Percentiles rank a stretch among this genome's conserved stretches.
These are phyloP conservation scores for Tyrophagus putrescentiae DNA, from an alignment of 1,140 invertebrate genomes.

Conservation along the genomic window DNA sequence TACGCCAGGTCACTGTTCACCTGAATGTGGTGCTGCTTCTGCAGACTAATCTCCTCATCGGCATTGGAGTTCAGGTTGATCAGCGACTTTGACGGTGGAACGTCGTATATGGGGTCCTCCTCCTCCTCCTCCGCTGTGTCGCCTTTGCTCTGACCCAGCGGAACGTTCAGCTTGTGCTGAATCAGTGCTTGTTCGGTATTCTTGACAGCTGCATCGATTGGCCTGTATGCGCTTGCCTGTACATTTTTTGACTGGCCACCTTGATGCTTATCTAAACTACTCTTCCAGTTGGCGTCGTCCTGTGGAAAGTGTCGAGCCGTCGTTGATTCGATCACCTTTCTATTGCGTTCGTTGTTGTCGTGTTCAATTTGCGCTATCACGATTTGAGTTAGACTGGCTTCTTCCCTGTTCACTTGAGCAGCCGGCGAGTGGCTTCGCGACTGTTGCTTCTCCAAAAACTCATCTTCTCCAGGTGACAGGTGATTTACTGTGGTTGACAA, in stretches of 20 bases:
- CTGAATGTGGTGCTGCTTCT: background rate
- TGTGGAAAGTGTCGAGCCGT: background rate
- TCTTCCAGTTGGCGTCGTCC: background rate
- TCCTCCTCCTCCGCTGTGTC: background rate
- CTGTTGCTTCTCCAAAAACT: background rate
- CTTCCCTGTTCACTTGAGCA: background rate
- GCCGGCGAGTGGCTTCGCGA: background rate
- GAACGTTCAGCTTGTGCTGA: background rate
- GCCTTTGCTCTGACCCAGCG: background rate
- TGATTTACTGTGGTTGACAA: background rate
- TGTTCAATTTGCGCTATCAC: constrained; percentile 13
- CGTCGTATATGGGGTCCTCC: constrained; percentile 6
- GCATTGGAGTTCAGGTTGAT: background rate
- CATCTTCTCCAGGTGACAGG: background rate
- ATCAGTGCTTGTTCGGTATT: no score
- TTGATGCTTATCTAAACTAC: no score
- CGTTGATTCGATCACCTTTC: background rate
- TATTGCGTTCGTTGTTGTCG: background rate
- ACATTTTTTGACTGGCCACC: background rate
- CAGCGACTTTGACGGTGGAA: background rate
- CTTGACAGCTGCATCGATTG: no score
- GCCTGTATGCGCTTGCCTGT: no score
- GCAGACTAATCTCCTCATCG: background rate
- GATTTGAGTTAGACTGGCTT: background rate
- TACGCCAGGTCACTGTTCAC: background rate